Evolutionary conservation across 2,888 invertebrate species (phyloP).

Genomic region (Morpho deidamia): DNA sequence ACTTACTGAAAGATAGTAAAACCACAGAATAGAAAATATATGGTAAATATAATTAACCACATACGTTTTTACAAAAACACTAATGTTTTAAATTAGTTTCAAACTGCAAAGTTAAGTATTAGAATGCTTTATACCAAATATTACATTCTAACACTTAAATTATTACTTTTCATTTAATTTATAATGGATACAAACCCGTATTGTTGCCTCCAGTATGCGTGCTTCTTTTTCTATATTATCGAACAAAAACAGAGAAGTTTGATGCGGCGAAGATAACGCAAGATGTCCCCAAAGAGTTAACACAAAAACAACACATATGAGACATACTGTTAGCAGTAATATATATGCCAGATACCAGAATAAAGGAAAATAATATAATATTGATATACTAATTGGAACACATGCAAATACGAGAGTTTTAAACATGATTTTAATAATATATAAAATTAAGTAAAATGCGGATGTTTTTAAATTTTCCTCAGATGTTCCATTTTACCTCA

Average conservation of each 20-base stretch:
- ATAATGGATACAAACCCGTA: conserved; percentile 69
- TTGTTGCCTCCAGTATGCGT: conserved; percentile 77
- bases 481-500: too few species aligned
- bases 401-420: conserved; percentile 45
- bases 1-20: too few species aligned
- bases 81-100: too few species aligned
- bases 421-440: conserved; percentile 38
- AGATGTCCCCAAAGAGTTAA: conserved; percentile 80
- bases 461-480: not conserved
- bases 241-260: conserved; percentile 77
- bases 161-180: not conserved
- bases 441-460: not conserved
- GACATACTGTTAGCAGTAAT: conserved; percentile 42
- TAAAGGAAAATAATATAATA: conserved; percentile 54
- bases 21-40: too few species aligned
- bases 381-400: conserved; percentile 43
- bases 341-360: conserved; percentile 52
- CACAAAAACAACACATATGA: conserved; percentile 46
- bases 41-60: too few species aligned
- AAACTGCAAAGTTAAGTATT: too few species aligned
- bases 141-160: too few species aligned
- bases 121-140: too few species aligned
- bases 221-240: conserved; percentile 80
- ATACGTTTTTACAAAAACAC: too few species aligned
- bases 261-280: conserved; percentile 81